These are phyloP conservation scores for Myotis yumanensis DNA, from an alignment of 2,113 vertebrate species.

Conservation along the genomic window DNA sequence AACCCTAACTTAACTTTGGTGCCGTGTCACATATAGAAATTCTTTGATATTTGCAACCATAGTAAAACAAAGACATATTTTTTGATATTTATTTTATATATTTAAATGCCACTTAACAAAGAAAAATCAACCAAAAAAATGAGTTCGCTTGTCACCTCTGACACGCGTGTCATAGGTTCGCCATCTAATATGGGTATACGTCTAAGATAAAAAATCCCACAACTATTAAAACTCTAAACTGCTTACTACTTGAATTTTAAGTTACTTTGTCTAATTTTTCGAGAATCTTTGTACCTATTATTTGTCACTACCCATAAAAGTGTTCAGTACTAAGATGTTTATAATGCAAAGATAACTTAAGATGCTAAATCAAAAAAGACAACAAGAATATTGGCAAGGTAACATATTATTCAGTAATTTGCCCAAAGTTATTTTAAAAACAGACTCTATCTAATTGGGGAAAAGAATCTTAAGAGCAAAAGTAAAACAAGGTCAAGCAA, in stretches of 20 bases:
- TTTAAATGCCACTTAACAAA: no score
- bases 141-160: no score
- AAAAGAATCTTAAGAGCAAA: not conserved
- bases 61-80: no score
- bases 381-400: not conserved
- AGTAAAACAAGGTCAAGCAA: not conserved
- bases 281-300: not conserved
- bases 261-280: constrained; percentile 22
- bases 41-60: no score
- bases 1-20: no score
- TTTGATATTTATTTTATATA: no score
- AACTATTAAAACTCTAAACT: not conserved
- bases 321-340: constrained; percentile 26
- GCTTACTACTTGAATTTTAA: constrained; percentile 27
- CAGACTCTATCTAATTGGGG: not conserved
- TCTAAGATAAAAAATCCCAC: not conserved
- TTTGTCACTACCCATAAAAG: constrained; percentile 18
- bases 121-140: no score
- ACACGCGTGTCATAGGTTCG: no score
- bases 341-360: constrained; percentile 39
- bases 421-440: constrained; percentile 50
- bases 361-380: constrained; percentile 27
- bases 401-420: constrained; percentile 18
- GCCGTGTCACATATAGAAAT: no score
- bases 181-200: not conserved